Conservation (phyloP, 1,140 invertebrate genomes). For the Aphelinus atriplicis region DNA sequence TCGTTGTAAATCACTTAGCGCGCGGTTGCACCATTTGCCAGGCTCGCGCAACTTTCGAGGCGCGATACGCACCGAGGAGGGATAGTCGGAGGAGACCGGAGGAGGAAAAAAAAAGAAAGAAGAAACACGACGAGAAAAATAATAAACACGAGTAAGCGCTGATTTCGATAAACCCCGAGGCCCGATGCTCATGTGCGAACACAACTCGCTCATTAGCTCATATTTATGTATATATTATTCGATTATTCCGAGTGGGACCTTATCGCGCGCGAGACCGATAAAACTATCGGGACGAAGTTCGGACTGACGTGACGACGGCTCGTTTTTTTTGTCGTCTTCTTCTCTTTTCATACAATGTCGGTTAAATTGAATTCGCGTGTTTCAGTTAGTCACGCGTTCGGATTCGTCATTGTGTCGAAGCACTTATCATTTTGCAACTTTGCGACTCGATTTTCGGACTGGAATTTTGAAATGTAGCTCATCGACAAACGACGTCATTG, state of each 20-base stretch:
- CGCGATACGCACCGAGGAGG: background rate
- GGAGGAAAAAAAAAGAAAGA: background rate
- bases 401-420: too few relatives aligned
- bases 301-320: background rate
- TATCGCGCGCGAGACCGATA: background rate
- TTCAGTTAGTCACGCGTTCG: too few relatives aligned
- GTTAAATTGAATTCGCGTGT: too few relatives aligned
- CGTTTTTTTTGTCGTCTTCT: constrained; percentile 2
- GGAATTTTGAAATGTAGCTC: too few relatives aligned
- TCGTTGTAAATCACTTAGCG: constrained; percentile 35
- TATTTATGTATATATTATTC: too few relatives aligned
- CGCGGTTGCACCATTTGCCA: background rate
- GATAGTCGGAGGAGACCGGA: background rate
- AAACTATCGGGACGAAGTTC: background rate
- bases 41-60: background rate
- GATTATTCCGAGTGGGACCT: too few relatives aligned
- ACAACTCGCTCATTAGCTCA: too few relatives aligned
- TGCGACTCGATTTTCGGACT: too few relatives aligned
- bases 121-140: background rate
- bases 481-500: too few relatives aligned
- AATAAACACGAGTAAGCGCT: background rate
- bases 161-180: too few relatives aligned
- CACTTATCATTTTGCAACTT: too few relatives aligned
- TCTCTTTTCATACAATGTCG: background rate
- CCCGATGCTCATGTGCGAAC: too few relatives aligned